A percentile compares a stretch with the other conserved stretches of the same genome.
Evolutionary conservation across 2,888 invertebrate genomes (phyloP).

Genomic region (Apodemia mormo): DNA sequence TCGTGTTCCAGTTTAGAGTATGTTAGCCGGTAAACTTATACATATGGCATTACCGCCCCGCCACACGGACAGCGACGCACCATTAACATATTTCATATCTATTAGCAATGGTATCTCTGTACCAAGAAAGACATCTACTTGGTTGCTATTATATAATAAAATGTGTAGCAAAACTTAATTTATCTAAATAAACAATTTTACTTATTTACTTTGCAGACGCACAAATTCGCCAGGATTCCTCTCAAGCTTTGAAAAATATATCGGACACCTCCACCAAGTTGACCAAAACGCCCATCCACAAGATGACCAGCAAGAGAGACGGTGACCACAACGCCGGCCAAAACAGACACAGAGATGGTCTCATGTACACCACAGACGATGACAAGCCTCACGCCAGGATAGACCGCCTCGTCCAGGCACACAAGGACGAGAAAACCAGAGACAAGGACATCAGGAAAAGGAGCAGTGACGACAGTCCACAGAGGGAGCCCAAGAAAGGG

Average conservation of each 20-base stretch:
- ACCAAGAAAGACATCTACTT: too few species aligned
- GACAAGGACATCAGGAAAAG: slow-evolving; percentile 28
- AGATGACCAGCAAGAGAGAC: slow-evolving; percentile 32
- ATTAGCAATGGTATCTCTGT: too few species aligned
- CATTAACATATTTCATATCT: too few species aligned
- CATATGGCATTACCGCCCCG: too few species aligned
- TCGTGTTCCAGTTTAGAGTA: too few species aligned
- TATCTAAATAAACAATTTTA: too few species aligned
- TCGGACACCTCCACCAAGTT: slow-evolving; percentile 54
- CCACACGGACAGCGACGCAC: too few species aligned
- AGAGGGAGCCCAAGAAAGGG: slow-evolving; percentile 24
- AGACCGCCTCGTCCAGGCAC: slow-evolving; percentile 62
- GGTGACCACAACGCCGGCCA: slow-evolving; percentile 20
- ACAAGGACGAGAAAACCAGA: slow-evolving; percentile 51
- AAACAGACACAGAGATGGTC: slow-evolving; percentile 56
- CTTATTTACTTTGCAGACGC: slow-evolving; percentile 47
- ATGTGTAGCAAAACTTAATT: too few species aligned
- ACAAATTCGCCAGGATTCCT: slow-evolving; percentile 67
- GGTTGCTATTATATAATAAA: too few species aligned
- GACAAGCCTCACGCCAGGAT: slow-evolving; percentile 60
- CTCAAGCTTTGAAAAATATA: slow-evolving; percentile 60
- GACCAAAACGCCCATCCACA: slow-evolving; percentile 52
- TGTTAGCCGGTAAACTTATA: too few species aligned
- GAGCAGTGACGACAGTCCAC: slow-evolving; percentile 19
- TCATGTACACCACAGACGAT: slow-evolving; percentile 76